Percentiles rank a stretch among this genome's conserved stretches.
Conservation (phyloP, 64 coral and sea anemone genomes). For the Porites australiensis region DNA sequence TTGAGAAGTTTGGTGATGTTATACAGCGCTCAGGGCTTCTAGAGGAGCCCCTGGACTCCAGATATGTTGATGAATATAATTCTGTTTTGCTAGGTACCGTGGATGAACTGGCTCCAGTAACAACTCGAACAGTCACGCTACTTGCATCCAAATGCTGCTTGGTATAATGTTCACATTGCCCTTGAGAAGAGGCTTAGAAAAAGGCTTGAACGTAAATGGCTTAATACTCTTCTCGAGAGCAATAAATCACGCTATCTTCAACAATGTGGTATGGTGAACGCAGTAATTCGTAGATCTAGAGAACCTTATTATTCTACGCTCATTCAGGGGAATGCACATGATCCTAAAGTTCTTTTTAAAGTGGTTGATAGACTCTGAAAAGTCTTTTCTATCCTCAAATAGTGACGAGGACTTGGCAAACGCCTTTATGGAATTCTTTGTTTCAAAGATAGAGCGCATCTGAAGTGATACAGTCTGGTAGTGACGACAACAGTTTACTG, state of each 20-base stretch:
- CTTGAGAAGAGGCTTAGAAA: conserved; percentile 34
- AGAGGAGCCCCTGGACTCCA: neutral
- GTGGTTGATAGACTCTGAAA: conserved; percentile 37
- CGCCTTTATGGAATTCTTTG: neutral
- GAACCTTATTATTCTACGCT: conserved; percentile 44
- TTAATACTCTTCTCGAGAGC: conserved; percentile 16
- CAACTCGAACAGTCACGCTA: conserved; percentile 26
- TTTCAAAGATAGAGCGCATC: neutral
- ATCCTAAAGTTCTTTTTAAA: conserved; percentile 63
- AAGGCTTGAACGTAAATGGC: conserved; percentile 60
- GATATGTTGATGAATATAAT: conserved; percentile 32
- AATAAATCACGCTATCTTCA: conserved; percentile 34
- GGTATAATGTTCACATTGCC: conserved; percentile 46
- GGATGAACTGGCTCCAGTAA: too few relatives aligned
- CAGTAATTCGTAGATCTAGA: conserved; percentile 50
- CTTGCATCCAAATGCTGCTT: conserved; percentile 46
- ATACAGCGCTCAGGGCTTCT: neutral
- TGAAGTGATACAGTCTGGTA: neutral
- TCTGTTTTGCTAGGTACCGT: neutral
- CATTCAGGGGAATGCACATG: conserved; percentile 51
- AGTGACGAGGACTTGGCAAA: neutral
- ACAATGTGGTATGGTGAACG: conserved; percentile 61
- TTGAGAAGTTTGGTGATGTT: neutral
- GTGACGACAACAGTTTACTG: neutral
- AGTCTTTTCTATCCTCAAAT: neutral